Percentiles rank a stretch among this genome's conserved stretches.
phyloP scores from a whole-genome alignment of 1,140 invertebrate species.

The Scaptodrosophila lebanonensis region DNA sequence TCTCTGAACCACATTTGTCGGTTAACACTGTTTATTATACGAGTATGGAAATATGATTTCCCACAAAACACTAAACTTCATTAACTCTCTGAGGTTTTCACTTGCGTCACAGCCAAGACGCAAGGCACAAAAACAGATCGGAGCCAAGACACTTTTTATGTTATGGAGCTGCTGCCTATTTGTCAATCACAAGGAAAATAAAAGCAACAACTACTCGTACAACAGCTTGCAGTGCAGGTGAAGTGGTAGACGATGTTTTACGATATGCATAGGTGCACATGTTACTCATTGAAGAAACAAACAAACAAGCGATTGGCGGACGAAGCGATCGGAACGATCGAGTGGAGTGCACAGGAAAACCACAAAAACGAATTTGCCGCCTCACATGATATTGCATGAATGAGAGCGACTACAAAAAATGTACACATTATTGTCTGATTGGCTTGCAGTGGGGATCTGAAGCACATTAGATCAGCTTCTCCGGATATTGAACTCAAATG shows the following conservation, averaged over 20 bases:
- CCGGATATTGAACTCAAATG: no score
- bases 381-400: constrained; percentile 76
- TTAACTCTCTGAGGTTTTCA: constrained; percentile 64
- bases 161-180: constrained; percentile 32
- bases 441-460: no score
- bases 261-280: constrained; percentile 77
- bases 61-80: constrained; percentile 36
- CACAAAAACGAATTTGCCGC: constrained; percentile 77
- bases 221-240: not conserved
- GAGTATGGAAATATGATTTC: constrained; percentile 34
- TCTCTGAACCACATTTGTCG: constrained; percentile 54
- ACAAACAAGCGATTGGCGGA: constrained; percentile 50
- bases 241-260: constrained; percentile 12
- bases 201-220: not conserved
- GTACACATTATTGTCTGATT: no score
- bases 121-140: constrained; percentile 4
- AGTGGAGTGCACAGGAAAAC: constrained; percentile 65
- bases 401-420: no score
- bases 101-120: constrained; percentile 27
- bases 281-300: constrained; percentile 63
- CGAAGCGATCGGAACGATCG: constrained; percentile 12
- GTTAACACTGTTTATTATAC: no score
- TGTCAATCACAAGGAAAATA: constrained; percentile 61
- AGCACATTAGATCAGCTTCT: not conserved
- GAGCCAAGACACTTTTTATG: constrained; percentile 22